Evolutionary conservation across 2,888 invertebrate genomes (phyloP).

Genomic region (Andrena flavipes): DNA sequence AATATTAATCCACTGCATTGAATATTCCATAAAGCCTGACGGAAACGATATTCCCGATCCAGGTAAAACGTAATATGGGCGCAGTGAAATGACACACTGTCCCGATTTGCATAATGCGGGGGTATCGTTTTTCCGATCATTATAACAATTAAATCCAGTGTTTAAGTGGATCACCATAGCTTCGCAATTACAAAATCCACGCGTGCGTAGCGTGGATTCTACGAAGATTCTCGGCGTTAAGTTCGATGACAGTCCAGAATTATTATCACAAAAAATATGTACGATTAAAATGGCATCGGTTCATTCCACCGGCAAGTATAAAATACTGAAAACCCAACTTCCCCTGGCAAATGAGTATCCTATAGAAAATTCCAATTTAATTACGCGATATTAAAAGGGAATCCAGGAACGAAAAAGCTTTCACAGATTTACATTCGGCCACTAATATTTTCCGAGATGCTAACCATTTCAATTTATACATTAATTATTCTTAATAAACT

Average conservation of each 20-base stretch:
- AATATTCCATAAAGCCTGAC: conserved; percentile 3
- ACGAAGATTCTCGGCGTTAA: background rate
- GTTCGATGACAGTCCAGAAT: conserved; percentile 16
- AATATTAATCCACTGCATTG: background rate
- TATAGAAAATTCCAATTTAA: background rate
- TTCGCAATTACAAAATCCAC: background rate
- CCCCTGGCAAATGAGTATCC: background rate
- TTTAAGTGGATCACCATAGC: conserved; percentile 7
- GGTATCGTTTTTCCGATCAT: background rate
- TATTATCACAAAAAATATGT: background rate
- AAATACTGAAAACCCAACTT: background rate
- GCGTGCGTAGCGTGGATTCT: background rate
- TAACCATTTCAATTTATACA: too few species aligned
- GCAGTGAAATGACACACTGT: conserved; percentile 1
- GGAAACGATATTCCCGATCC: background rate
- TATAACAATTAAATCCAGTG: conserved; percentile 1
- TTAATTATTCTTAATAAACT: too few species aligned
- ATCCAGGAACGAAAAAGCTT: too few species aligned
- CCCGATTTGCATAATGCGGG: background rate
- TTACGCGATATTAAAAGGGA: background rate
- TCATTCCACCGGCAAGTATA: background rate
- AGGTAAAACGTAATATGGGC: conserved; percentile 9
- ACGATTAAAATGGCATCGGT: background rate
- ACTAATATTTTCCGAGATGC: background rate
- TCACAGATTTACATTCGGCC: background rate